Evolutionary conservation across 2,888 invertebrate species (phyloP).

Genomic region (Linnaemya tessellans): DNA sequence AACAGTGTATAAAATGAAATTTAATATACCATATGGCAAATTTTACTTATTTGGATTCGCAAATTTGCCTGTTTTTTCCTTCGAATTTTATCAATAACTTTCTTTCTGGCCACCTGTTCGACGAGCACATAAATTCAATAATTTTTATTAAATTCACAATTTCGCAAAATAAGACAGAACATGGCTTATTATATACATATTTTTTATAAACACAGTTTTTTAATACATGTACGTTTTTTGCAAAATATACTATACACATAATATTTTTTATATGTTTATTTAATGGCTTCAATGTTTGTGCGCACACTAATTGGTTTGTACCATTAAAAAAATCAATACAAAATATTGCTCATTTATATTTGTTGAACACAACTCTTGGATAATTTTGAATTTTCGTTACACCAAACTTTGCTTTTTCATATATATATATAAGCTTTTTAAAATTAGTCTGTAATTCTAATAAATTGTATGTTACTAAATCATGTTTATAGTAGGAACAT

Average conservation of each 20-base stretch:
- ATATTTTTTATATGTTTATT: constrained; percentile 27
- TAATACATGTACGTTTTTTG: not conserved
- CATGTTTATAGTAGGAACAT: constrained; percentile 46
- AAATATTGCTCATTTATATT: constrained; percentile 26
- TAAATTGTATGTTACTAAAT: constrained; percentile 60
- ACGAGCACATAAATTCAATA: not conserved
- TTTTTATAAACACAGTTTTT: not conserved
- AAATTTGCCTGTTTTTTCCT: too few relatives aligned
- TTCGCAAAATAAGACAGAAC: not conserved
- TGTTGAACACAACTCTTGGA: not conserved
- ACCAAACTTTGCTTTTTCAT: constrained; percentile 39
- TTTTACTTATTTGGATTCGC: too few relatives aligned
- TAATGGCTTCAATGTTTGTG: constrained; percentile 57
- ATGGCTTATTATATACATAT: not conserved
- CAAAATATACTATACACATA: constrained; percentile 15
- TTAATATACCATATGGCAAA: too few relatives aligned
- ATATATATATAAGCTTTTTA: constrained; percentile 59
- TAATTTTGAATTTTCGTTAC: constrained; percentile 15
- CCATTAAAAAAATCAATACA: constrained; percentile 7
- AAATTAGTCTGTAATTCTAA: constrained; percentile 43
- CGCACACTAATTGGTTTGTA: constrained; percentile 50
- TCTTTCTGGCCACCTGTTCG: not conserved
- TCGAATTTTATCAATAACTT: too few relatives aligned
- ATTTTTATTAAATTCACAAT: not conserved
- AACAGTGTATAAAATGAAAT: too few relatives aligned